phyloP scores from a whole-genome alignment of 2,888 invertebrate genomes.

The Celastrina argiolus region DNA sequence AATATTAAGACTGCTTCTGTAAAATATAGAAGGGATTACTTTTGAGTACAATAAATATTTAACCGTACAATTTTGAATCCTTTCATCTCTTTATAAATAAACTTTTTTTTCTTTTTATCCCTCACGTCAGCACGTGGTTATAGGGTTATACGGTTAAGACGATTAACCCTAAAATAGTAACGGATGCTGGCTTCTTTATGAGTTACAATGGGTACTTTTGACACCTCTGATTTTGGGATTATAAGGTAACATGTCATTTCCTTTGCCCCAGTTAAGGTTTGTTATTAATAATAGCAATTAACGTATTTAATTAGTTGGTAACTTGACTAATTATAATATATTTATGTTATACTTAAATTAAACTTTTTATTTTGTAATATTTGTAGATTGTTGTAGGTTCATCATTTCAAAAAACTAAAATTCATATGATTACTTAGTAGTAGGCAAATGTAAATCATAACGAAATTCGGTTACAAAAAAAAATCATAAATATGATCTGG shows the following conservation, averaged over 20 bases:
- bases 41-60: neutral
- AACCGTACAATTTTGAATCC: neutral
- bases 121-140: conserved; percentile 61
- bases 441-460: conserved; percentile 30
- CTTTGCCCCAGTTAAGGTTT: neutral
- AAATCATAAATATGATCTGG: conserved; percentile 37
- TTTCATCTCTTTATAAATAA: neutral
- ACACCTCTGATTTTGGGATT: neutral
- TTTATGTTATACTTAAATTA: too few relatives aligned
- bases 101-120: conserved; percentile 44
- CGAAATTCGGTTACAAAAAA: too few relatives aligned
- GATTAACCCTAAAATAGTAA: conserved; percentile 59
- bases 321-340: neutral
- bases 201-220: conserved; percentile 5
- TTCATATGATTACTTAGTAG: too few relatives aligned
- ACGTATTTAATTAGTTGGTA: neutral
- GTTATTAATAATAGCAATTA: neutral
- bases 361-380: neutral
- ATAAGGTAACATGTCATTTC: neutral
- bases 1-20: neutral
- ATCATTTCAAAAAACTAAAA: too few relatives aligned
- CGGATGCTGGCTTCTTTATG: conserved; percentile 51
- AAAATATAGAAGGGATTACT: neutral
- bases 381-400: neutral
- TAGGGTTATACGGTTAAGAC: conserved; percentile 52